Evolutionary conservation across 2,113 vertebrate genomes (phyloP).

Genomic region (Epinephelus lanceolatus): DNA sequence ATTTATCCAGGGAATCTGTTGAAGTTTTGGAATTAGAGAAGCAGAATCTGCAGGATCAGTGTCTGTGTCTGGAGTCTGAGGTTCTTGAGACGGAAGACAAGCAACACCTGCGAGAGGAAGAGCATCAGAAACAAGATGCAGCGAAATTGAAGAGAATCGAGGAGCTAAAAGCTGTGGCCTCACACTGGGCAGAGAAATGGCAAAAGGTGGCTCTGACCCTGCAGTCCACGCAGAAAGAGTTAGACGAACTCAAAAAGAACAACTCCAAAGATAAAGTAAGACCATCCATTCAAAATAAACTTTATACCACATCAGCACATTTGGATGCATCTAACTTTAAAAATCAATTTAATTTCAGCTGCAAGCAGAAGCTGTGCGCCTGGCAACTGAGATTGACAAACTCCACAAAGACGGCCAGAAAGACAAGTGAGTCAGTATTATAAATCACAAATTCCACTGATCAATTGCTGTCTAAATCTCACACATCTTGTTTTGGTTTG

Average conservation of each 20-base stretch:
- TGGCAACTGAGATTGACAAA: conserved; percentile 39
- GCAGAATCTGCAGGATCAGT: conserved; percentile 65
- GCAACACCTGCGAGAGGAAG: conserved; percentile 57
- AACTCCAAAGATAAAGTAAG: conserved; percentile 54
- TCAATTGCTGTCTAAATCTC: background rate
- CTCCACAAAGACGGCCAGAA: conserved; percentile 57
- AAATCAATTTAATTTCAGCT: conserved; percentile 27
- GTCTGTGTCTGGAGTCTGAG: conserved; percentile 63
- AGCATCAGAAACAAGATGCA: conserved; percentile 55
- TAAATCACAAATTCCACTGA: background rate
- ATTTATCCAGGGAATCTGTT: conserved; percentile 68
- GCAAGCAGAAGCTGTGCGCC: conserved; percentile 14
- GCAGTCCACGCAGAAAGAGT: conserved; percentile 76
- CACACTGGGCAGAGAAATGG: conserved; percentile 83
- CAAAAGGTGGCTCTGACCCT: conserved; percentile 75
- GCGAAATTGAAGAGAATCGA: conserved; percentile 52
- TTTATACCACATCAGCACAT: background rate
- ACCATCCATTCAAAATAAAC: background rate
- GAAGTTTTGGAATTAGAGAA: conserved; percentile 73
- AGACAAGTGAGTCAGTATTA: conserved; percentile 58
- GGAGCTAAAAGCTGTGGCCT: conserved; percentile 72
- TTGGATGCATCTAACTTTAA: background rate
- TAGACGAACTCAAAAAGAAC: conserved; percentile 65
- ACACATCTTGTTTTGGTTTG: background rate
- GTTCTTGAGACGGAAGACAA: conserved; percentile 64